These are phyloP conservation scores for Zaprionus ornatus DNA, from an alignment of 1,140 invertebrate genomes.

Conservation along the genomic window DNA sequence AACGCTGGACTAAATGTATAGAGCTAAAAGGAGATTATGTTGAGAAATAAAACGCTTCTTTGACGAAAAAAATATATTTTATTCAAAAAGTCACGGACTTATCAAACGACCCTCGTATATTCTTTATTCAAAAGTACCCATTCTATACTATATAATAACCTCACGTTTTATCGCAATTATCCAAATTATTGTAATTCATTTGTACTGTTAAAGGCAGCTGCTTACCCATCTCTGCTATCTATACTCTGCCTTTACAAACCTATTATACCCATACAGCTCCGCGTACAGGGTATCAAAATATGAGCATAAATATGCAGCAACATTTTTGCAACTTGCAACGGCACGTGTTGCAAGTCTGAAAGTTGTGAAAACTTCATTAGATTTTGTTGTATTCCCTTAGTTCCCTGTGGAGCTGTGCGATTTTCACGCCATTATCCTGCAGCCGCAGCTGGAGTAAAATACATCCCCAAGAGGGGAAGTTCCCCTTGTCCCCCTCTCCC, in stretches of 20 bases:
- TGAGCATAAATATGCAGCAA: slow-evolving; percentile 42
- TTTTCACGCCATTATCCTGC: slow-evolving; percentile 44
- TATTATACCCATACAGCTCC: background rate
- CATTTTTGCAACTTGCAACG: slow-evolving; percentile 26
- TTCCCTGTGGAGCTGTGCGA: slow-evolving; percentile 17
- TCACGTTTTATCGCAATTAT: too few species aligned
- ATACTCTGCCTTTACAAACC: background rate
- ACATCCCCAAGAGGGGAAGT: background rate
- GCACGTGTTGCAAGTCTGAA: slow-evolving; percentile 31
- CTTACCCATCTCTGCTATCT: background rate
- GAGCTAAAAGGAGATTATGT: too few species aligned
- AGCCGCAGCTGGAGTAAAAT: background rate
- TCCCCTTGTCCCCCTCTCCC: background rate
- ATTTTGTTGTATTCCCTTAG: slow-evolving; percentile 8
- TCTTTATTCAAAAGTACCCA: too few species aligned
- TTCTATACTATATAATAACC: too few species aligned
- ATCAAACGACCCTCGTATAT: too few species aligned
- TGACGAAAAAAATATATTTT: too few species aligned
- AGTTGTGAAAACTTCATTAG: slow-evolving; percentile 53
- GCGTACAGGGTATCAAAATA: background rate
- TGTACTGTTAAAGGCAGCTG: background rate
- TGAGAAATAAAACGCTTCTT: too few species aligned
- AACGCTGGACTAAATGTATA: too few species aligned
- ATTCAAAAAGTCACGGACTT: too few species aligned
- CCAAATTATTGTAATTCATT: too few species aligned